Evolutionary conservation across 1,140 invertebrate genomes (phyloP).

Genomic region (Calephelis virginiensis): DNA sequence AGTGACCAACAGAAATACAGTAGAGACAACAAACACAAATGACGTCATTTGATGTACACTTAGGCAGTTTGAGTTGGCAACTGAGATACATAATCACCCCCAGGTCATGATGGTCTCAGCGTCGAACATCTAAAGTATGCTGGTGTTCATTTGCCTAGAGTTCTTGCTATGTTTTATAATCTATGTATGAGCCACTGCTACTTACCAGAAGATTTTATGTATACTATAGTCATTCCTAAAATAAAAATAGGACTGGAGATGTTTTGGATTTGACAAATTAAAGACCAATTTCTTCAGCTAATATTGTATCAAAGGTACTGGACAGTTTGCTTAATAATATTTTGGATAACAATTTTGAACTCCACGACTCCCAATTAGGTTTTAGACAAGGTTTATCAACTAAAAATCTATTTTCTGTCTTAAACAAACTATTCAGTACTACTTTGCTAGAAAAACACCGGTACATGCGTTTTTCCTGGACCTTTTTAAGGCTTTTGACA

Average conservation of each 20-base stretch:
- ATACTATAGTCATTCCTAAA: background rate
- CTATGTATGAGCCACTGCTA: background rate
- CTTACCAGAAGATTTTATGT: too few relatives aligned
- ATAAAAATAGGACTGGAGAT: conserved; percentile 17
- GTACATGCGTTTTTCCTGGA: conserved; percentile 18
- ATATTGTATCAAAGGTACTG: conserved; percentile 9
- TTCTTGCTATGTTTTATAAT: background rate
- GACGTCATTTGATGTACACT: too few relatives aligned
- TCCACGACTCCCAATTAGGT: conserved; percentile 7
- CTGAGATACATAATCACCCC: too few relatives aligned
- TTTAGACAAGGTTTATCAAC: conserved; percentile 2
- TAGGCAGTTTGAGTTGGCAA: too few relatives aligned
- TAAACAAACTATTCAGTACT: background rate
- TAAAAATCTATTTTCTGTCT: conserved; percentile 3
- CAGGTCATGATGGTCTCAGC: conserved; percentile 1
- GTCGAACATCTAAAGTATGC: conserved; percentile 3
- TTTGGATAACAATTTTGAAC: background rate
- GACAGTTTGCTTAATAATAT: conserved; percentile 10
- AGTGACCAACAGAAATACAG: too few relatives aligned
- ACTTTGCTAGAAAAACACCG: background rate
- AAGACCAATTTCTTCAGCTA: conserved; percentile 7
- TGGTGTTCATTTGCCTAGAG: background rate
- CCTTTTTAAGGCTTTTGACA: conserved; percentile 16
- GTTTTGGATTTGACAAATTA: background rate
- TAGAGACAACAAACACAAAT: too few relatives aligned